These are phyloP conservation scores for Hormiphora californensis DNA, from an alignment of 37 sponge, comb jelly and placozoan species.

Conservation along the genomic window DNA sequence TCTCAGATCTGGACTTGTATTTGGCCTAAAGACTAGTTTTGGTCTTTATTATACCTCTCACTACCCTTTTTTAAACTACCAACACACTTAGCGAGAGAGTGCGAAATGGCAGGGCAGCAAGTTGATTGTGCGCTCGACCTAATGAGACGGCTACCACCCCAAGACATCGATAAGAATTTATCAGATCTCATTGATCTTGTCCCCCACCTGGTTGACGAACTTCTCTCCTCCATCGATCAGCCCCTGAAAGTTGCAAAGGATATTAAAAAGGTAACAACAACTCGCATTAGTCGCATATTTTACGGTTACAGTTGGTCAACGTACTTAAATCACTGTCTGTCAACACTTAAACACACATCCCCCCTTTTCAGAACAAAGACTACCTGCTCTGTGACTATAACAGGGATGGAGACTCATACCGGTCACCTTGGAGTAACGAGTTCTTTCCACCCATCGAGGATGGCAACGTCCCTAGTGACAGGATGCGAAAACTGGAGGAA, in stretches of 20 bases:
- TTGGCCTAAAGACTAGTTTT: no score
- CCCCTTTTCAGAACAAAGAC: conserved; percentile 59
- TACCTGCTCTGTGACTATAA: conserved; percentile 98
- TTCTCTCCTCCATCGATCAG: conserved; percentile 92
- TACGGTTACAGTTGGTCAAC: no score
- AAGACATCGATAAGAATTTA: conserved; percentile 94
- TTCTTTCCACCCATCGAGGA: conserved; percentile 81
- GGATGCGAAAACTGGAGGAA: conserved; percentile 72
- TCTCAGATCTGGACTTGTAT: no score
- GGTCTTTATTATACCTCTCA: no score
- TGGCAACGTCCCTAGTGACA: conserved; percentile 82
- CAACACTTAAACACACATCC: not conserved
- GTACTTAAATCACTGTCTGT: not conserved
- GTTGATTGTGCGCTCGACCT: conserved; percentile 94
- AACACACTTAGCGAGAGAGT: no score
- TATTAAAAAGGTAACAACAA: conserved; percentile 65
- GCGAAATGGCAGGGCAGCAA: conserved; percentile 64
- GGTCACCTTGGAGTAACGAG: conserved; percentile 96
- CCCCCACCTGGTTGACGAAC: conserved; percentile 85
- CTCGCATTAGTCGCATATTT: no score
- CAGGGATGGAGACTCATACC: conserved; percentile 95
- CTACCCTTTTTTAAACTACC: no score
- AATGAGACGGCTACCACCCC: conserved; percentile 93
- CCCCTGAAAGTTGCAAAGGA: conserved; percentile 84
- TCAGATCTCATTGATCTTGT: conserved; percentile 89